Evolutionary conservation across 2,797 vertebrate species (phyloP).

Genomic region (Gymnopithys bicolor): DNA sequence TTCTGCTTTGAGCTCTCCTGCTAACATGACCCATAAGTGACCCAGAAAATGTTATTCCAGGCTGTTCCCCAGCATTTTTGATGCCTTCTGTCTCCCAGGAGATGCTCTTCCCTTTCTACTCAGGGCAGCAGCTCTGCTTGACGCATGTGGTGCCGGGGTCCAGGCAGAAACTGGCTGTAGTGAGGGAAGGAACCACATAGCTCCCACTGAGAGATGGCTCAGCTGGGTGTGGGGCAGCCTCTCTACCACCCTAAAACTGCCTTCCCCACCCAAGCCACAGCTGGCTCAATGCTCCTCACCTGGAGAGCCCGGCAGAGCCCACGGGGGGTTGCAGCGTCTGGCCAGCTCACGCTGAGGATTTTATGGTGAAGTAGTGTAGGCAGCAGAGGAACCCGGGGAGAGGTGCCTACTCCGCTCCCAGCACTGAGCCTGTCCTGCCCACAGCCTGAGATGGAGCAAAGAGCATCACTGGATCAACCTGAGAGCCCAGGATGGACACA

Average conservation of each 20-base stretch:
- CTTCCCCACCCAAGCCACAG: fast-evolving
- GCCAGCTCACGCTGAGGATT: slow-evolving; percentile 76
- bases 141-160: fast-evolving
- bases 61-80: not conserved
- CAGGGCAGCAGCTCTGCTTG: not conserved
- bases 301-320: slow-evolving; percentile 63
- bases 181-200: not conserved
- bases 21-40: not conserved
- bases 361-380: slow-evolving; percentile 73
- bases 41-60: not conserved
- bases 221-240: not conserved
- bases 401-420: slow-evolving; percentile 74
- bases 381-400: slow-evolving; percentile 75
- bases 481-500: not conserved
- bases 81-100: not conserved
- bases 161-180: not conserved
- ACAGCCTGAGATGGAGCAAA: slow-evolving; percentile 28
- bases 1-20: slow-evolving; percentile 8
- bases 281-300: not conserved
- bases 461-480: not conserved
- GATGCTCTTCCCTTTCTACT: not conserved
- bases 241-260: not conserved
- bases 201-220: not conserved
- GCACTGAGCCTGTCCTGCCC: slow-evolving; percentile 25
- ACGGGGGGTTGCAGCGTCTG: not conserved